Evolutionary conservation across 1,140 invertebrate genomes (phyloP), one percentile per base, ranked within the genome.

Genomic region (Dreissena polymorpha): DNA sequence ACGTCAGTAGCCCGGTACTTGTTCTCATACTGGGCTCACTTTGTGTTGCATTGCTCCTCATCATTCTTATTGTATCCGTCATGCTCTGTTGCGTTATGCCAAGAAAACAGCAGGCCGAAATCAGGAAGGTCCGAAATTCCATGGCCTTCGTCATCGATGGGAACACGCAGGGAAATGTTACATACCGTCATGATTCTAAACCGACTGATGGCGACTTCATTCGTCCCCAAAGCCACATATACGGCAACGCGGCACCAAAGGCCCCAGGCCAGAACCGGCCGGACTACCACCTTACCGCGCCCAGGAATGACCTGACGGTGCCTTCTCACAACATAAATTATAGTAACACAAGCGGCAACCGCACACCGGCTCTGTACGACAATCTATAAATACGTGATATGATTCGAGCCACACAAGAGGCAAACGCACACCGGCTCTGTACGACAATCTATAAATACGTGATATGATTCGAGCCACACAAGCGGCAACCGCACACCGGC

Each of bases 81-180:
- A 73, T 57, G 53, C 27, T 73, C n/a, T 73, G 71, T 18, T 73
- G 71, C 23, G 71, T 73, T 16, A 60, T 73, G 71, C 71, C 71
- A 13, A 21, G 53, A 25, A 73, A 73, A 60, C 71, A 73, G 27
- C 71, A 55, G 7, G 27, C 51, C 23, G 16, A 53, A 29, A 73
- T 73, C 0, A 27, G 13, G n/a, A 21, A 60, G 23, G 8, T 73
- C n/a, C n/a, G 71, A 60, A 27, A 73, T 10, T 73, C 71, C 7
- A 25, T 60, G 71, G 16, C 49, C 25, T 23, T 60, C 16, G 16
- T 23, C 16, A 60, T 18, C 57, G 57, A 60, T 23, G 21, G 16
- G 12, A 6, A 60, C 10, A 23, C 21, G 3, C 57, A 60, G 21
- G 57, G 57, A n/a, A 2, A 39, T 39, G 39, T 39, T 39, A 39